These are phyloP conservation scores for Hemiprocne comata DNA, from an alignment of 2,113 vertebrate species.

Conservation along the genomic window DNA sequence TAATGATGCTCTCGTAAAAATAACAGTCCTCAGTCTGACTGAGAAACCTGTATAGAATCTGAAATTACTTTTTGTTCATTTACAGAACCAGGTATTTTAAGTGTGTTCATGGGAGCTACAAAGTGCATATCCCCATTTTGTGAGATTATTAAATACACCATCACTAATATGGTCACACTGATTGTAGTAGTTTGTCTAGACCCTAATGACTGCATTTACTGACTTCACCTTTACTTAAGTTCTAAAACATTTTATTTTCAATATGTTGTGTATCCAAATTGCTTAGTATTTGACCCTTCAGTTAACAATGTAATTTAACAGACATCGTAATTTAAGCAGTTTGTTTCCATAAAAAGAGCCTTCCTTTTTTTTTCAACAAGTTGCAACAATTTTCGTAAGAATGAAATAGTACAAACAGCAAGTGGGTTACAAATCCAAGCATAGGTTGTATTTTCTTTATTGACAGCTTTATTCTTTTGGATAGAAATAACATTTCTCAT, in stretches of 20 bases:
- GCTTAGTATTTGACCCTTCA: neutral
- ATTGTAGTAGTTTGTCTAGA: neutral
- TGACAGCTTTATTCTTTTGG: slow-evolving; percentile 48
- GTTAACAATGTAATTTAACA: neutral
- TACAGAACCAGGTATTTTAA: neutral
- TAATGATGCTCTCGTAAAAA: neutral
- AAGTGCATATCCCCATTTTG: neutral
- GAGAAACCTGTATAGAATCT: neutral
- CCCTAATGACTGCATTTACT: slow-evolving; percentile 1
- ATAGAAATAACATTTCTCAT: slow-evolving; percentile 43
- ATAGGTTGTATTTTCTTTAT: slow-evolving; percentile 41
- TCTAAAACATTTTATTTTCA: neutral
- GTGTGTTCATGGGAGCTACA: neutral
- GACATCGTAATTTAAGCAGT: neutral
- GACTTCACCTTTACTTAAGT: neutral
- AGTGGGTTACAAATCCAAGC: slow-evolving; percentile 48
- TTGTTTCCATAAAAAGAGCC: neutral
- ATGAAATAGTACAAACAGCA: slow-evolving; percentile 37
- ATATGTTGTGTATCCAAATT: neutral
- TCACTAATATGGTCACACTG: neutral
- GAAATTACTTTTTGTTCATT: neutral
- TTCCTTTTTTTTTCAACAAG: neutral
- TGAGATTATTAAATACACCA: neutral
- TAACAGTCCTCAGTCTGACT: neutral
- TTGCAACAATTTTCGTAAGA: neutral